Conservation (phyloP, 2,113 vertebrate species). For the Carassius carassius region DNA sequence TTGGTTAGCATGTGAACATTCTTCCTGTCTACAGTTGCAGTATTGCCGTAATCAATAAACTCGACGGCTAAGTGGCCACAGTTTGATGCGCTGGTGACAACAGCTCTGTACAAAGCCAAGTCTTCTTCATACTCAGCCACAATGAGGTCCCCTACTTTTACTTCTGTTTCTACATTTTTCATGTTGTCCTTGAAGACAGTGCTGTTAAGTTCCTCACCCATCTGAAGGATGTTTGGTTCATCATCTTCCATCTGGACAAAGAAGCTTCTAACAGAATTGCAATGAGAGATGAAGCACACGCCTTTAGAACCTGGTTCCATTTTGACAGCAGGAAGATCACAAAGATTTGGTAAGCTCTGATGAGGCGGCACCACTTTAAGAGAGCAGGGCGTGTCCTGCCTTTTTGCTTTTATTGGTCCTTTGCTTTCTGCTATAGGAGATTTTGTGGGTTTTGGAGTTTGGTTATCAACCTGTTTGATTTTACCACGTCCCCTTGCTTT, state of each 20-base stretch:
- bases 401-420: constrained; percentile 17
- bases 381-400: background rate
- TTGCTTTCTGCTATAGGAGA: background rate
- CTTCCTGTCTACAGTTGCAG: constrained; percentile 66
- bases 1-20: constrained; percentile 72
- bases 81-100: constrained; percentile 68
- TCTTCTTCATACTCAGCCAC: constrained; percentile 74
- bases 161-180: constrained; percentile 42
- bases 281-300: constrained; percentile 74
- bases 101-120: constrained; percentile 77
- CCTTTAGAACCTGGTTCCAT: constrained; percentile 67
- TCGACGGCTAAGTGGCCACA: constrained; percentile 73
- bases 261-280: constrained; percentile 72
- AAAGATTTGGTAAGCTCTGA: constrained; percentile 61
- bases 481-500: background rate
- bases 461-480: background rate
- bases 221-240: constrained; percentile 74
- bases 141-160: constrained; percentile 71
- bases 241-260: constrained; percentile 81
- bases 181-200: constrained; percentile 48
- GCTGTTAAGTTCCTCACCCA: constrained; percentile 75
- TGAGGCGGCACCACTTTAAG: background rate
- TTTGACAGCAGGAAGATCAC: constrained; percentile 66
- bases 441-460: background rate
- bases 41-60: constrained; percentile 88